phyloP scores from a whole-genome alignment of 2,113 vertebrate genomes.

The Sander vitreus region DNA sequence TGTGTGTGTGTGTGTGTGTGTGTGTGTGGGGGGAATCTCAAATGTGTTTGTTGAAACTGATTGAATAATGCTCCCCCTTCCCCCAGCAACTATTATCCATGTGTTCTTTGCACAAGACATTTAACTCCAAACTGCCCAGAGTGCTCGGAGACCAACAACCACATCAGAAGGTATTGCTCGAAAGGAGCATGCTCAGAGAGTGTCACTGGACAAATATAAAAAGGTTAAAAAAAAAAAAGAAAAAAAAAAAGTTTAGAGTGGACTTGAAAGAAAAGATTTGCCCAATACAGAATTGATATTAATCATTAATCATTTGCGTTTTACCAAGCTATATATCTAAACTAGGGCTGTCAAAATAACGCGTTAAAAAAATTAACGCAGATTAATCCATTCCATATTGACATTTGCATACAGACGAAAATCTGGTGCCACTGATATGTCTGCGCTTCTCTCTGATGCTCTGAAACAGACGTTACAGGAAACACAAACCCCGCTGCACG shows the following conservation, averaged over 20 bases:
- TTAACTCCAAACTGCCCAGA: constrained; percentile 50
- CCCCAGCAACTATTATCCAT: constrained; percentile 23
- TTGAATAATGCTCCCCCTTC: constrained; percentile 6
- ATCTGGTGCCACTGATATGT: too few species aligned
- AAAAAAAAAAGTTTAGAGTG: background rate
- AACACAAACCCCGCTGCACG: too few species aligned
- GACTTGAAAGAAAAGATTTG: too few species aligned
- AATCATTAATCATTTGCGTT: background rate
- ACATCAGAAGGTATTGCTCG: background rate
- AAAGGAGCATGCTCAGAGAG: background rate
- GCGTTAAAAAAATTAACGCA: too few species aligned
- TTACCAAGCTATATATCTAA: too few species aligned
- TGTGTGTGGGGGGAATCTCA: constrained; percentile 4
- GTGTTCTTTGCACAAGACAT: constrained; percentile 56
- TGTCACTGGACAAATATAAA: background rate
- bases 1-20: constrained; percentile 3
- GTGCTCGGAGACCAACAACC: constrained; percentile 22
- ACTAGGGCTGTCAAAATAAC: too few species aligned
- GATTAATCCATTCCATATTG: too few species aligned
- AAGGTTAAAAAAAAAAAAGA: too few species aligned
- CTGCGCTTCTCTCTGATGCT: too few species aligned
- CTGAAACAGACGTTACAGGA: too few species aligned
- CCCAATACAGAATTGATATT: background rate
- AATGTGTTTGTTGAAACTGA: background rate
- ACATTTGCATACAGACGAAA: too few species aligned